Evolutionary conservation across 1,140 invertebrate genomes (phyloP).

Genomic region (Apis dorsata): DNA sequence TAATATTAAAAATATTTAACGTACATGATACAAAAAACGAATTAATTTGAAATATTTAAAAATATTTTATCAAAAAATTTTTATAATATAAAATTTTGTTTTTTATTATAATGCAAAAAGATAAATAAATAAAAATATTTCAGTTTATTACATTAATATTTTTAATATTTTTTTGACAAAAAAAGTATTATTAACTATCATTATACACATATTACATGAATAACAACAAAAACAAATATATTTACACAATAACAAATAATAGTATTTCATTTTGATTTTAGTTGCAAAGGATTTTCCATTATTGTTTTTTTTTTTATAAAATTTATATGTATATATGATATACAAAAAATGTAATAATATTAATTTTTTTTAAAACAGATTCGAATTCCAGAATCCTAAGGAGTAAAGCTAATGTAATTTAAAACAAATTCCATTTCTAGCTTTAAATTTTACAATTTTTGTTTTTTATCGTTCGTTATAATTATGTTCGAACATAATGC

Average conservation of each 20-base stretch:
- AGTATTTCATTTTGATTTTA: constrained; percentile 6
- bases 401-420: constrained; percentile 6
- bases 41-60: neutral
- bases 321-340: constrained; percentile 10
- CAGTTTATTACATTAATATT: constrained; percentile 20
- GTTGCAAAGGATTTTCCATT: constrained; percentile 6
- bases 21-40: neutral
- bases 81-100: neutral
- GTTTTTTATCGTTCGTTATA: neutral
- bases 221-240: constrained; percentile 42
- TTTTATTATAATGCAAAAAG: neutral
- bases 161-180: constrained; percentile 28
- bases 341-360: constrained; percentile 17
- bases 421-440: constrained; percentile 3
- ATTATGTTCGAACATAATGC: constrained; percentile 12
- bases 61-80: neutral
- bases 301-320: constrained; percentile 12
- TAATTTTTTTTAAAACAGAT: neutral
- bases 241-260: constrained; percentile 43
- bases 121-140: constrained; percentile 26
- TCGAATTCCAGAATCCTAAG: neutral
- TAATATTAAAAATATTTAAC: constrained; percentile 2
- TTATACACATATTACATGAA: constrained; percentile 36
- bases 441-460: constrained; percentile 1
- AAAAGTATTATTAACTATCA: constrained; percentile 34